phyloP scores from a whole-genome alignment of 2,888 invertebrate genomes.

The Hyalella azteca region DNA sequence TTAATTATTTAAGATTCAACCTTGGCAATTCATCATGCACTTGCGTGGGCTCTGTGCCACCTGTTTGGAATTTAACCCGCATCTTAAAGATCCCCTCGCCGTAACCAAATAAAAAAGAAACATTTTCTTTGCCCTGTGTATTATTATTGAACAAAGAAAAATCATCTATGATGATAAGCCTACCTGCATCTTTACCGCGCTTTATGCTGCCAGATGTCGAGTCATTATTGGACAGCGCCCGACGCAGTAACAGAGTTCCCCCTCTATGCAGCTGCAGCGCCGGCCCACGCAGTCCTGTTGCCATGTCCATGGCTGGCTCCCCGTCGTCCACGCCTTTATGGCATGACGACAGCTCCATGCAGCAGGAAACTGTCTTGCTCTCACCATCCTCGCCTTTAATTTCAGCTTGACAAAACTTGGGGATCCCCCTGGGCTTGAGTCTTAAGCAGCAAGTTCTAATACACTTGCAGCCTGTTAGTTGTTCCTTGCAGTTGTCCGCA shows the following conservation, averaged over 20 bases:
- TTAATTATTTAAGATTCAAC: no score
- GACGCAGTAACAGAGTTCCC: conserved; percentile 4
- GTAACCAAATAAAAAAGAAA: no score
- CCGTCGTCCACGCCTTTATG: neutral
- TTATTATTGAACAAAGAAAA: no score
- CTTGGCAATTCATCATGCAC: no score
- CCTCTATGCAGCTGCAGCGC: conserved; percentile 25
- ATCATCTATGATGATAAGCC: no score
- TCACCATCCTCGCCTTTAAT: conserved; percentile 35
- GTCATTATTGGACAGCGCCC: conserved; percentile 16
- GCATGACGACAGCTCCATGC: neutral
- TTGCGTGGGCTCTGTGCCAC: no score
- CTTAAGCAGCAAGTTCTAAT: conserved; percentile 18
- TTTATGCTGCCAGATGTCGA: conserved; percentile 31
- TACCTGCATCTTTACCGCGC: neutral
- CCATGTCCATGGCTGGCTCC: neutral
- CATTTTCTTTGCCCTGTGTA: no score
- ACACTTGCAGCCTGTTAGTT: conserved; percentile 26
- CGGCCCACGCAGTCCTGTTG: conserved; percentile 20
- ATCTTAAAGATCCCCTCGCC: no score
- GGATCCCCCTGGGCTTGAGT: conserved; percentile 5
- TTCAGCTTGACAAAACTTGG: conserved; percentile 1
- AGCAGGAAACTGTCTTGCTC: neutral
- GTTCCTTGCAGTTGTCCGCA: neutral
- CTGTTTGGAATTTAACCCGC: no score